phyloP scores from a whole-genome alignment of 2,113 vertebrate genomes.

The Andinoacara biseriatus region DNA sequence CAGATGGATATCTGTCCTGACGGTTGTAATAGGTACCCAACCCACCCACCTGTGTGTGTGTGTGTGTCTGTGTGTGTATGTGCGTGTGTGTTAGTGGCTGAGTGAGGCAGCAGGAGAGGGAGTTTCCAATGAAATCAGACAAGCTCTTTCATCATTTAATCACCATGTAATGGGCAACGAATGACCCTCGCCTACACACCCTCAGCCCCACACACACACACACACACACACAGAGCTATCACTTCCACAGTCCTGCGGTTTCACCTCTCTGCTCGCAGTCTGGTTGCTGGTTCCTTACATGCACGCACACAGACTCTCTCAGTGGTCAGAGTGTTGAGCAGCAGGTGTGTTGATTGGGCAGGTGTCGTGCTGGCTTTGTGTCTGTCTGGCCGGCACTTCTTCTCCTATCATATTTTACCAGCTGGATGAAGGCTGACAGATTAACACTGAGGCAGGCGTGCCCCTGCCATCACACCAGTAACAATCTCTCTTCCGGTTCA shows the following conservation, averaged over 20 bases:
- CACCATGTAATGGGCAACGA: constrained; percentile 67
- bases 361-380: constrained; percentile 49
- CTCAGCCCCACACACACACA: background rate
- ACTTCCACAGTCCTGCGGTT: constrained; percentile 35
- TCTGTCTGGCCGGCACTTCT: constrained; percentile 27
- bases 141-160: constrained; percentile 78
- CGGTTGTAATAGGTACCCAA: constrained; percentile 57
- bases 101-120: constrained; percentile 33
- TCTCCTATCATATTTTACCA: constrained; percentile 61
- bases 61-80: background rate
- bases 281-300: constrained; percentile 4
- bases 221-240: constrained; percentile 13
- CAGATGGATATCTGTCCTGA: constrained; percentile 66
- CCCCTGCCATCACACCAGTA: constrained; percentile 49
- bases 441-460: constrained; percentile 61
- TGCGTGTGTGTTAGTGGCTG: background rate
- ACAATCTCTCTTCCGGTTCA: constrained; percentile 40
- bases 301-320: constrained; percentile 16
- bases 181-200: constrained; percentile 58
- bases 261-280: constrained; percentile 38
- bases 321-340: constrained; percentile 57
- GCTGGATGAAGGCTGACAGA: constrained; percentile 69
- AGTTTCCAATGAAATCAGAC: constrained; percentile 63
- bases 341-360: constrained; percentile 72
- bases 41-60: constrained; percentile 22